Evolutionary conservation across 2,113 vertebrate genomes (phyloP).

Genomic region (Zapus hudsonius): DNA sequence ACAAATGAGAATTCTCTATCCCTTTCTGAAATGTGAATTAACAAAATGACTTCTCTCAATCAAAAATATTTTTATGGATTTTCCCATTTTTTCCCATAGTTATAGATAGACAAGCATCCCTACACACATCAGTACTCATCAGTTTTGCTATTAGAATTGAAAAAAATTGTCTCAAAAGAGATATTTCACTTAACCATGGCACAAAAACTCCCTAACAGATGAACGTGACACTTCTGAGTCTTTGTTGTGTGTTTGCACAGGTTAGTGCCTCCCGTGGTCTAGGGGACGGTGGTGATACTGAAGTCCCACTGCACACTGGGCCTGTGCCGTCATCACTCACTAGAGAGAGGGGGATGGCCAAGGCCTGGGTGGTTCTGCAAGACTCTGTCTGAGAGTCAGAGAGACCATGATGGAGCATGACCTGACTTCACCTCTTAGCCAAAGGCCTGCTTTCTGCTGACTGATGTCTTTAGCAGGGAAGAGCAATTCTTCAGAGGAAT

Average conservation of each 20-base stretch:
- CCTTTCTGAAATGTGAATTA: constrained; percentile 70
- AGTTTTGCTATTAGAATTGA: not conserved
- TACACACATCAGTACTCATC: not conserved
- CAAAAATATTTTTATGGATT: constrained; percentile 44
- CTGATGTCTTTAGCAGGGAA: not conserved
- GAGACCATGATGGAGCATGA: not conserved
- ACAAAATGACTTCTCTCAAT: constrained; percentile 72
- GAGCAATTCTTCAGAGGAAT: not conserved
- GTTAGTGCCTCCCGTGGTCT: not conserved
- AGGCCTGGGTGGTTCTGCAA: not conserved
- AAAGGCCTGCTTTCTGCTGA: not conserved
- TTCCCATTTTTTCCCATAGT: not conserved
- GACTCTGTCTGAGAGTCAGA: not conserved
- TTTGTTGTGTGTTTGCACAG: not conserved
- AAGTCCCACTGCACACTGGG: too few relatives aligned
- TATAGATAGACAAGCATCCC: not conserved
- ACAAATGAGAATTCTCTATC: constrained; percentile 8
- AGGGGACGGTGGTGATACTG: not conserved
- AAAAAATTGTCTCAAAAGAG: constrained; percentile 55
- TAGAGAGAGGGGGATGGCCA: not conserved
- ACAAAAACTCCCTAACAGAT: not conserved
- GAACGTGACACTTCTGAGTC: not conserved
- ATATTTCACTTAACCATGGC: not conserved
- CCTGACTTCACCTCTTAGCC: not conserved
- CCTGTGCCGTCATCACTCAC: not conserved